Percentiles rank a stretch among this genome's conserved stretches.
phyloP scores from a whole-genome alignment of 2,113 vertebrate genomes.

The Ivindomyrus marchei region DNA sequence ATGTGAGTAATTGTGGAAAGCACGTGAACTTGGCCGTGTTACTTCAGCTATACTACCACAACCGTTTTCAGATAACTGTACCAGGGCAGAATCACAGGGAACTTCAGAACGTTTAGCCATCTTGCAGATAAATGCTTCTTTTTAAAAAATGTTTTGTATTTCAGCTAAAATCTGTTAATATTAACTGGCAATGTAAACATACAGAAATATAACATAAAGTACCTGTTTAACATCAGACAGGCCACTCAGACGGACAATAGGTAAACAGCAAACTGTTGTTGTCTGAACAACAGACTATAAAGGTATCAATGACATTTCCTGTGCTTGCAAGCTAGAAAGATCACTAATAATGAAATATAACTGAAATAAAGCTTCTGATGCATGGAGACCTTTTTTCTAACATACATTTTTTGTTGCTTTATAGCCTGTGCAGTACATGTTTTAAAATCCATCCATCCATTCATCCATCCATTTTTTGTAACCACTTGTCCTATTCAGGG shows the following conservation, averaged over 20 bases:
- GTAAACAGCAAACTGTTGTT: not conserved
- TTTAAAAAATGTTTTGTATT: not conserved
- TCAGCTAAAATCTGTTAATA: not conserved
- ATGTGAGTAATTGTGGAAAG: not conserved
- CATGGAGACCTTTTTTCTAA: not conserved
- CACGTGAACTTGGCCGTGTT: not conserved
- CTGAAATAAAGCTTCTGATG: not conserved
- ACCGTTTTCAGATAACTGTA: not conserved
- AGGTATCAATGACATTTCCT: not conserved
- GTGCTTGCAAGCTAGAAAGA: not conserved
- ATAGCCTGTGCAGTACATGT: not conserved
- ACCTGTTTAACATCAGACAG: not conserved
- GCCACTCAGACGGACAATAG: not conserved
- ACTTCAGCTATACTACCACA: not conserved
- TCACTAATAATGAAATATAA: not conserved
- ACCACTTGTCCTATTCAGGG: not conserved
- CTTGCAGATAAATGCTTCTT: not conserved
- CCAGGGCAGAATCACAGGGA: not conserved
- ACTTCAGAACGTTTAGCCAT: not conserved
- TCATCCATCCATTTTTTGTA: not conserved
- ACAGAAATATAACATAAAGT: not conserved
- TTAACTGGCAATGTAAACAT: not conserved
- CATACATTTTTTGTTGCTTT: not conserved
- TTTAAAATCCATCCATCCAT: not conserved
- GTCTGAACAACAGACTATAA: not conserved